These are phyloP conservation scores for Ophraella communa DNA, from an alignment of 2,888 invertebrate genomes.

Conservation along the genomic window DNA sequence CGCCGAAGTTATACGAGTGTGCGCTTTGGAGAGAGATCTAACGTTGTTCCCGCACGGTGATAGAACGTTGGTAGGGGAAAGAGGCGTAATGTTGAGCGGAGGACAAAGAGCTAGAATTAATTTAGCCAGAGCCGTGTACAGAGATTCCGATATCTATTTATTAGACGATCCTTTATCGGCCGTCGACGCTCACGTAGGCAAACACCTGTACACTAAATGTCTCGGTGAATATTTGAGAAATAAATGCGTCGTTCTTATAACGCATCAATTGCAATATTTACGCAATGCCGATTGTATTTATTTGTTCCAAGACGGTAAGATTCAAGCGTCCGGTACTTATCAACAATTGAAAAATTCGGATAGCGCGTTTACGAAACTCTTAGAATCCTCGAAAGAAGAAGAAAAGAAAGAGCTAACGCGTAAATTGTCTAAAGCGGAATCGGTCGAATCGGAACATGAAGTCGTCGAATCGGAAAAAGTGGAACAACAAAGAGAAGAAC, in stretches of 20 bases:
- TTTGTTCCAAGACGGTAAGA: constrained; percentile 64
- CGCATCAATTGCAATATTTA: constrained; percentile 73
- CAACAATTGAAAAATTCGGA: constrained; percentile 73
- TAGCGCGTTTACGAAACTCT: constrained; percentile 71
- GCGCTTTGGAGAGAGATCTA: constrained; percentile 76
- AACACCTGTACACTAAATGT: constrained; percentile 84
- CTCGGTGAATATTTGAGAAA: constrained; percentile 68
- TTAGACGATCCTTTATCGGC: constrained; percentile 90
- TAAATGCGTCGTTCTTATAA: constrained; percentile 76
- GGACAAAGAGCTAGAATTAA: constrained; percentile 89
- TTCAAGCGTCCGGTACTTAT: constrained; percentile 63
- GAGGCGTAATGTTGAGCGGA: constrained; percentile 63
- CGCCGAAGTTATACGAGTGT: constrained; percentile 71
- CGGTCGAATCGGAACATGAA: constrained; percentile 9
- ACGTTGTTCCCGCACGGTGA: constrained; percentile 77
- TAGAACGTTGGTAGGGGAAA: constrained; percentile 77
- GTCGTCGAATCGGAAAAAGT: constrained; percentile 39
- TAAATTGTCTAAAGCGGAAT: constrained; percentile 61
- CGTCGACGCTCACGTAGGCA: constrained; percentile 86
- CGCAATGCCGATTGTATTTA: constrained; percentile 64
- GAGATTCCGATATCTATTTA: constrained; percentile 82
- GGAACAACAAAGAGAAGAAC: constrained; percentile 63
- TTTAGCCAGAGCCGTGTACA: constrained; percentile 83
- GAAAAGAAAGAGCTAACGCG: constrained; percentile 28
- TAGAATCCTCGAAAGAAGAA: constrained; percentile 55